Percentiles rank a stretch among this genome's conserved stretches.
These are phyloP conservation scores for Scaptomyza caliginosa DNA, from an alignment of 2,888 invertebrate species.

Conservation along the genomic window DNA sequence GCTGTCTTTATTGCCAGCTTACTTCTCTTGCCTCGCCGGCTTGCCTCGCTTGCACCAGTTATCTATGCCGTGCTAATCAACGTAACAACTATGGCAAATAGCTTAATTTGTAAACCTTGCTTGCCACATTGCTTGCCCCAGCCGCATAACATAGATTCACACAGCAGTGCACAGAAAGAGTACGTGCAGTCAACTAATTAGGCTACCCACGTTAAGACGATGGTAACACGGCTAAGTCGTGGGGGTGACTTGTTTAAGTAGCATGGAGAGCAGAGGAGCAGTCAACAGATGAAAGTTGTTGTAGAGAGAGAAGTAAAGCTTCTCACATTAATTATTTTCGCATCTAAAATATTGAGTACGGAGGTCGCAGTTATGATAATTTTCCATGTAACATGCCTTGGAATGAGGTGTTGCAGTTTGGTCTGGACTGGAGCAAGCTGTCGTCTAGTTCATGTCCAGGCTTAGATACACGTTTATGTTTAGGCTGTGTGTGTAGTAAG, in stretches of 20 bases:
- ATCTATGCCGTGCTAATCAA: slow-evolving; percentile 51
- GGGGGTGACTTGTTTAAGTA: background rate
- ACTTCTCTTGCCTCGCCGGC: no score
- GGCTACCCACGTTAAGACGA: slow-evolving; percentile 48
- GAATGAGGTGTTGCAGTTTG: background rate
- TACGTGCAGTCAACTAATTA: slow-evolving; percentile 70
- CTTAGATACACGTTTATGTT: background rate
- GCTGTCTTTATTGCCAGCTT: slow-evolving; percentile 1
- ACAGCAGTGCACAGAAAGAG: background rate
- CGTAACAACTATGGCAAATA: slow-evolving; percentile 61
- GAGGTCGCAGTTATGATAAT: slow-evolving; percentile 67
- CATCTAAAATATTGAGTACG: slow-evolving; percentile 70
- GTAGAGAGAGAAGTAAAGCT: slow-evolving; percentile 36
- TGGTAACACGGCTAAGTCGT: slow-evolving; percentile 32
- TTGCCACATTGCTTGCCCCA: slow-evolving; percentile 32
- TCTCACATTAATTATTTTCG: slow-evolving; percentile 78
- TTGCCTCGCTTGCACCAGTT: background rate
- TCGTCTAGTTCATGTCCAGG: slow-evolving; percentile 10
- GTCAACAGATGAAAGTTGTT: background rate
- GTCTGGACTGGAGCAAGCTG: slow-evolving; percentile 14
- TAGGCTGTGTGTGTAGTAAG: slow-evolving; percentile 35
- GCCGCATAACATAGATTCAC: background rate
- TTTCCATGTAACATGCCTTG: slow-evolving; percentile 25
- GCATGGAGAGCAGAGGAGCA: slow-evolving; percentile 9
- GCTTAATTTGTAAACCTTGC: slow-evolving; percentile 70